Percentiles rank a stretch among this genome's conserved stretches.
Evolutionary conservation across 2,888 invertebrate species (phyloP).

Genomic region (Orthonevra nobilis): DNA sequence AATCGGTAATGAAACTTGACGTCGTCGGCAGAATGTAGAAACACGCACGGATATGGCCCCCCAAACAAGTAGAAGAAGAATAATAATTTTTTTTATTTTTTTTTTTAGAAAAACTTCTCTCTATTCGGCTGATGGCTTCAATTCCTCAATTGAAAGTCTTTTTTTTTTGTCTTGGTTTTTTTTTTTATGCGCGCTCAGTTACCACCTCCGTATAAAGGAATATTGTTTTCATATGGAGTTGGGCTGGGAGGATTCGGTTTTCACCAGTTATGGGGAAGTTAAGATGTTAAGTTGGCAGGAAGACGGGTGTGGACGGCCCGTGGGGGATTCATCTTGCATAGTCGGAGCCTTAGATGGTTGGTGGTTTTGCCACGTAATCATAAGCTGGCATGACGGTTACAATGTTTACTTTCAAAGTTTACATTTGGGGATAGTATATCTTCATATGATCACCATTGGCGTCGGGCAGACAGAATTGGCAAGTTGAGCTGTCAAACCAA

Average conservation of each 20-base stretch:
- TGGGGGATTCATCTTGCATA: constrained; percentile 26
- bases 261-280: constrained; percentile 45
- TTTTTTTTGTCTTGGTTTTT: not conserved
- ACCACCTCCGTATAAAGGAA: constrained; percentile 16
- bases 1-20: constrained; percentile 66
- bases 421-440: constrained; percentile 7
- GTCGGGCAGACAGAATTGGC: no score
- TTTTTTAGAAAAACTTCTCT: constrained; percentile 46
- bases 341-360: constrained; percentile 39
- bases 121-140: constrained; percentile 14
- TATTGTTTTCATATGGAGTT: constrained; percentile 9
- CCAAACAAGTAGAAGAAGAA: constrained; percentile 24
- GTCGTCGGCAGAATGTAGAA: constrained; percentile 6
- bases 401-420: constrained; percentile 23
- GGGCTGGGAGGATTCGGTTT: constrained; percentile 12
- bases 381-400: constrained; percentile 34
- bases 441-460: no score
- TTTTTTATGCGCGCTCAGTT: not conserved
- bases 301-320: constrained; percentile 36
- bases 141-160: constrained; percentile 3
- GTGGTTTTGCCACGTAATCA: constrained; percentile 36
- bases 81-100: no score
- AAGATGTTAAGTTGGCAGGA: constrained; percentile 52
- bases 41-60: no score
- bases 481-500: no score